Conservation (phyloP, 2,888 invertebrate species). For the Ametastegia equiseti region DNA sequence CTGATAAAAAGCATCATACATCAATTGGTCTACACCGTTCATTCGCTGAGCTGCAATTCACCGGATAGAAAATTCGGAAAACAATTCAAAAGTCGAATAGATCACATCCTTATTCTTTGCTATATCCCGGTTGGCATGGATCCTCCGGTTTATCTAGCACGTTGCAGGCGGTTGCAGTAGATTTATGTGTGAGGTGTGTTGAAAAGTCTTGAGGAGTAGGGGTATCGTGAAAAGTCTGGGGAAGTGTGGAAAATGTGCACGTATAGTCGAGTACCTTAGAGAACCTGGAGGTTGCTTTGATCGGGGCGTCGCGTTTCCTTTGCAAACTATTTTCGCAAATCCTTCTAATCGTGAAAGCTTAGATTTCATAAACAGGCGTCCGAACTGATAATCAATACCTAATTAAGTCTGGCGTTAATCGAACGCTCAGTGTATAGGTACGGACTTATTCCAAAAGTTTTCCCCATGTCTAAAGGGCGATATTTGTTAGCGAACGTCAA, state of each 20-base stretch:
- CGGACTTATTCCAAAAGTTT: slow-evolving; percentile 30
- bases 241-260: neutral
- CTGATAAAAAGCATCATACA: no score
- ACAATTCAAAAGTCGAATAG: no score
- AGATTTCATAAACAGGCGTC: neutral
- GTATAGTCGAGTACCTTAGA: no score
- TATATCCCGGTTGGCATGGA: neutral
- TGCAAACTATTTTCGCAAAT: slow-evolving; percentile 2
- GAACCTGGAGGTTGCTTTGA: neutral
- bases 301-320: neutral
- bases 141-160: neutral
- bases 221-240: neutral
- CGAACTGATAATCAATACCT: slow-evolving; percentile 24
- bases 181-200: slow-evolving; percentile 9
- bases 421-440: neutral
- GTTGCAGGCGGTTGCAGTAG: neutral
- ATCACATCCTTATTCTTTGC: neutral
- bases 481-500: slow-evolving; percentile 15
- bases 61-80: no score
- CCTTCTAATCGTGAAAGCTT: neutral
- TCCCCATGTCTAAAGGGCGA: neutral
- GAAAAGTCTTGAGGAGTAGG: neutral
- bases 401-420: slow-evolving; percentile 36
- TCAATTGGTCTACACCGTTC: no score
- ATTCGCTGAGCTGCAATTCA: no score